Evolutionary conservation across 2,888 invertebrate species (phyloP), one percentile per base, ranked within the genome.

Genomic region (Drosophila setosimentum): DNA sequence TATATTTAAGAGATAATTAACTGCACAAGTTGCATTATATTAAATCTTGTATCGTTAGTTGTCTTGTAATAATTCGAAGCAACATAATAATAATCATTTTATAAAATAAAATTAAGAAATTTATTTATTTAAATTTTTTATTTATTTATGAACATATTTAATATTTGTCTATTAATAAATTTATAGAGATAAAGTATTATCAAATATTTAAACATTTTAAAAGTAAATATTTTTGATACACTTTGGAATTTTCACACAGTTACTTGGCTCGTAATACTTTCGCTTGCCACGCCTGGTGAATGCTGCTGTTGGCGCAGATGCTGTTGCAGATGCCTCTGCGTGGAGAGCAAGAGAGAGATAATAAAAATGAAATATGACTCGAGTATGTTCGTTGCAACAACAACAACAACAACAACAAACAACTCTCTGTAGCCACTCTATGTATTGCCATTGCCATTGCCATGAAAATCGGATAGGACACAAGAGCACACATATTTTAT

Each of bases 281-380:
- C 69, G 71, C 69, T 49, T 59, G 69, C 60, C 54, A 73, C 74
- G 58, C 73, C 64, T 58, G 42, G 24, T 30, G n/a, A 16, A 24
- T 27, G 60, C 48, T 24, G 29, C 40, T 40, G 37, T 24, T 29
- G 59, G 30, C 7, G 27, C 33, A 21, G 51, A 50, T 18, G 29
- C 33, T 65, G 54, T 21, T 51, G 62, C 62, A 60, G 63, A 49
- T 66, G 74, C 67, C 67, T 29, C 48, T 58, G 80, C 64, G 55
- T 48, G 40, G 49, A 32, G 55, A 50, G 62, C 24, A 58, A 27
- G 55, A 50, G 55, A 49, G 37, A 89, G 91, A 91, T 91, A 92
- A 91, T 91, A 92, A 92, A 92, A 92, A 91, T 92, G 92, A 92
- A 89, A 91, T 92, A 92, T 92, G 91, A 84, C 89, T 87, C 83